Conservation (phyloP, 1,140 invertebrate genomes). For the Batillaria attramentaria region DNA sequence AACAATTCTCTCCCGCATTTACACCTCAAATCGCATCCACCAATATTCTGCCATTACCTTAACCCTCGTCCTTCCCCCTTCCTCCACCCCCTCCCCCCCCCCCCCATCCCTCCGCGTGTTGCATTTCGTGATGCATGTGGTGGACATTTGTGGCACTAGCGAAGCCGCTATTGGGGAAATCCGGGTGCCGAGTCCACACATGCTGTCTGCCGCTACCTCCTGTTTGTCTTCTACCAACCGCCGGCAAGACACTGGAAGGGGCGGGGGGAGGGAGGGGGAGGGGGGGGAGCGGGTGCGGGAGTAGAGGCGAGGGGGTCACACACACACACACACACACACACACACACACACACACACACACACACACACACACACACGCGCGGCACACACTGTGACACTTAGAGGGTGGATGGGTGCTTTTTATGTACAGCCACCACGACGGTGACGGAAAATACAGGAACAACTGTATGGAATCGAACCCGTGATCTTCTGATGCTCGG, state of each 20-base stretch:
- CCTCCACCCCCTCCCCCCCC: too few species aligned
- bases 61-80: neutral
- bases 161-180: constrained; percentile 3
- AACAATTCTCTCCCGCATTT: neutral
- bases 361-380: constrained; percentile 5
- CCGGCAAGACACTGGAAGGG: neutral
- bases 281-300: too few species aligned
- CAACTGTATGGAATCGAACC: too few species aligned
- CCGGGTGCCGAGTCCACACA: constrained; percentile 1
- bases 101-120: neutral
- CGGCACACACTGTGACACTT: constrained; percentile 7
- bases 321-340: constrained; percentile 1
- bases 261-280: too few species aligned
- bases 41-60: neutral
- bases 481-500: neutral
- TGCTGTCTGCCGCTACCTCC: constrained; percentile 15
- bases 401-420: neutral
- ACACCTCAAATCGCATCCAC: neutral
- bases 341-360: neutral
- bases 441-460: neutral
- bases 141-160: constrained; percentile 3
- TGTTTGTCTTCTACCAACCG: constrained; percentile 5
- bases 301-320: too few species aligned
- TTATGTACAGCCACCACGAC: neutral
- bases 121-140: neutral